Percentiles rank a stretch among this genome's conserved stretches.
These are phyloP conservation scores for Ornithorhynchus anatinus DNA, from an alignment of 2,113 vertebrate species.

Conservation along the genomic window DNA sequence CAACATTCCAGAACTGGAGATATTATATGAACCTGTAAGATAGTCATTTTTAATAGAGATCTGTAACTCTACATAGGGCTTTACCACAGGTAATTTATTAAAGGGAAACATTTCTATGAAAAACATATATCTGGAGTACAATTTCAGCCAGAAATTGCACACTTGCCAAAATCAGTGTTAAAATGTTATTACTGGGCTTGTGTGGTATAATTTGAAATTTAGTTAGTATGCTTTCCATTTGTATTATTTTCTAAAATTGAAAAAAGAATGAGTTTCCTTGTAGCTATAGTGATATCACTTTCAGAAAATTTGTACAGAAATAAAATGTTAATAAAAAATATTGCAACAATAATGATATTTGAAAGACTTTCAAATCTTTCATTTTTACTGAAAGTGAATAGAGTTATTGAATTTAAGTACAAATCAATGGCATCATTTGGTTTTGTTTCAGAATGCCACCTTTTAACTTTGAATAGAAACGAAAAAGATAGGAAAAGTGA, in stretches of 20 bases:
- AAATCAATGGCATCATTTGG: neutral
- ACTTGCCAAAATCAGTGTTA: neutral
- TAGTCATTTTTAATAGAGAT: neutral
- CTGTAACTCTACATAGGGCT: neutral
- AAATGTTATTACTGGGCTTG: neutral
- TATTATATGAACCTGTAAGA: neutral
- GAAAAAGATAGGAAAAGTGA: neutral
- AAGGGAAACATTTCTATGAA: neutral
- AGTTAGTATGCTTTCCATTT: neutral
- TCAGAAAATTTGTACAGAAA: neutral
- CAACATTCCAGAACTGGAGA: neutral
- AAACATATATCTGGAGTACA: neutral
- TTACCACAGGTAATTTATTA: neutral
- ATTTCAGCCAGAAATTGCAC: neutral
- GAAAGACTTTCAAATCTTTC: neutral
- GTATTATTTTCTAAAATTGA: conserved; percentile 8
- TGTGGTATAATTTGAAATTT: neutral
- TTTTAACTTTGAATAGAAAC: conserved; percentile 8
- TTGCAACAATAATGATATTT: neutral
- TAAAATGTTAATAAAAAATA: neutral
- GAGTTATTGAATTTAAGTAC: neutral
- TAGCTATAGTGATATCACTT: neutral
- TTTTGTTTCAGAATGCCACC: neutral
- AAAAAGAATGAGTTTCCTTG: neutral
- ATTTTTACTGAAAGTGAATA: neutral